Conservation (phyloP, 2,113 vertebrate genomes). For the Solea senegalensis region DNA sequence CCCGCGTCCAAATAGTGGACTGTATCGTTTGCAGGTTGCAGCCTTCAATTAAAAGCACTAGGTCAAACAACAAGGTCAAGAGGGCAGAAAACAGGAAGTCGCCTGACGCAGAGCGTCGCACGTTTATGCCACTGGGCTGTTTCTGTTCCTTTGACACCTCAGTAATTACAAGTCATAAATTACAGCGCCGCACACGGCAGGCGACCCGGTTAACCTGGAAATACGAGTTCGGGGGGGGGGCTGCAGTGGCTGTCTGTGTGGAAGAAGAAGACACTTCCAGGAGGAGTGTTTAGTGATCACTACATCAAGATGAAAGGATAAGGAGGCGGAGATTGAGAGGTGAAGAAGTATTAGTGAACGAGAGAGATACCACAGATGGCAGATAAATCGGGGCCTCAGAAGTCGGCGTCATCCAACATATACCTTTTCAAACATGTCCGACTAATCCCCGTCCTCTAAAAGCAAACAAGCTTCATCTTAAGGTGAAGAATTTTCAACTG, state of each 20-base stretch:
- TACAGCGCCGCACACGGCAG: constrained; percentile 26
- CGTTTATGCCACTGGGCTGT: constrained; percentile 47
- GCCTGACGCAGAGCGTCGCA: constrained; percentile 16
- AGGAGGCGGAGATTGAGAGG: constrained; percentile 11
- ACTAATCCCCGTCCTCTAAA: constrained; percentile 19
- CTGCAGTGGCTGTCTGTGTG: not conserved
- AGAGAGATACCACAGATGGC: constrained; percentile 4
- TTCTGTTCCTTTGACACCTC: constrained; percentile 67
- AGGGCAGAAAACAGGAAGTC: constrained; percentile 53
- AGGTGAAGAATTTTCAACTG: constrained; percentile 23
- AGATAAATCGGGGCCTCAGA: not conserved
- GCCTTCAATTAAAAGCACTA: constrained; percentile 30
- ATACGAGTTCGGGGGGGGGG: not conserved
- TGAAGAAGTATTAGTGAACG: not conserved
- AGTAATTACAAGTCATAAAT: constrained; percentile 67
- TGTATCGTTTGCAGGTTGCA: not conserved
- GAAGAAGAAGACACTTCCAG: constrained; percentile 8
- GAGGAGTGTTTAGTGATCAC: constrained; percentile 6
- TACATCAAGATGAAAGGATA: constrained; percentile 19
- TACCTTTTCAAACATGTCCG: constrained; percentile 11
- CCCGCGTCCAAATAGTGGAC: not conserved
- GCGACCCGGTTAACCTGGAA: constrained; percentile 6
- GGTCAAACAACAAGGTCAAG: constrained; percentile 37
- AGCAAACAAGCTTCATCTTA: constrained; percentile 45
- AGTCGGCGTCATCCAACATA: constrained; percentile 16